Conservation (phyloP, 2,888 invertebrate genomes). For the Entomobrya proxima region DNA sequence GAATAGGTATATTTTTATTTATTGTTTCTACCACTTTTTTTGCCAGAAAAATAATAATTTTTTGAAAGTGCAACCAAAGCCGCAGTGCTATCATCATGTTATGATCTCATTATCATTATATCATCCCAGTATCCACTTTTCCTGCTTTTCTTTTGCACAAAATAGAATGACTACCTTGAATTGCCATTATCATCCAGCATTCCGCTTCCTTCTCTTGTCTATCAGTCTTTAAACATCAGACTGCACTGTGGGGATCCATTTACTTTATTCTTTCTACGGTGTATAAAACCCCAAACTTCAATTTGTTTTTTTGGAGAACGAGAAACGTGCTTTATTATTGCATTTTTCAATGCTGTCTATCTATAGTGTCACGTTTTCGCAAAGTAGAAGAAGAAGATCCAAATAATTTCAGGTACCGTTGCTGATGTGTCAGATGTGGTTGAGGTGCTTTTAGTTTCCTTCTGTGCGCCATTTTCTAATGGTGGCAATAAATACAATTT, state of each 20-base stretch:
- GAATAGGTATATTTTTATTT: no score
- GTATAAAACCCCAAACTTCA: constrained; percentile 24
- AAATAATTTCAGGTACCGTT: constrained; percentile 11
- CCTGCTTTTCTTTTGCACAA: not conserved
- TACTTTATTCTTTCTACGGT: not conserved
- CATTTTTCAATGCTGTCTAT: constrained; percentile 11
- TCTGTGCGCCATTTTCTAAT: constrained; percentile 20
- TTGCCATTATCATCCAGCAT: not conserved
- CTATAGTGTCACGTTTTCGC: not conserved
- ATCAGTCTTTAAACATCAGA: not conserved
- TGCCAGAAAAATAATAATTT: not conserved
- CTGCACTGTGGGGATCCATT: constrained; percentile 19
- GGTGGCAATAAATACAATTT: constrained; percentile 33
- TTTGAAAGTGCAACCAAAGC: not conserved
- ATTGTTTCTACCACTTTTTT: not conserved
- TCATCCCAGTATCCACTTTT: not conserved
- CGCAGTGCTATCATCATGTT: no score
- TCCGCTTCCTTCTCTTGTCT: not conserved
- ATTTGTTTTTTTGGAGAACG: not conserved
- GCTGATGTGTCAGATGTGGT: not conserved
- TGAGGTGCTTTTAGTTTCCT: not conserved
- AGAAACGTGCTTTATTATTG: not conserved
- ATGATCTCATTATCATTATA: not conserved
- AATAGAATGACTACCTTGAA: not conserved
- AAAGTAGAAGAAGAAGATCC: not conserved